These are phyloP conservation scores for Druon quercuslanigerum DNA, from an alignment of 1,140 invertebrate genomes.

Conservation along the genomic window DNA sequence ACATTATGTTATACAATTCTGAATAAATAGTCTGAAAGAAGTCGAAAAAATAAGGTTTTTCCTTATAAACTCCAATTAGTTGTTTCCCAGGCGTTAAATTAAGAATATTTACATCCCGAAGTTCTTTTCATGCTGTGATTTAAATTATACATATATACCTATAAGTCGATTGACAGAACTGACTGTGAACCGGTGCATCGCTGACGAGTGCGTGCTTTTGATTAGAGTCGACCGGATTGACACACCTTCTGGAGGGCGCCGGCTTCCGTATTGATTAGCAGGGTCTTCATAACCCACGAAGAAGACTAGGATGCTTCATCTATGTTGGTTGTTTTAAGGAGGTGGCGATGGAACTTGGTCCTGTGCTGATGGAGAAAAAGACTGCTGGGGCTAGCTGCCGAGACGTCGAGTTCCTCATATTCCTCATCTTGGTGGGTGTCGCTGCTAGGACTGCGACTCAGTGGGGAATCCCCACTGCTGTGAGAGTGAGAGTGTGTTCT, in stretches of 20 bases:
- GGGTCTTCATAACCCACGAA: slow-evolving; percentile 36
- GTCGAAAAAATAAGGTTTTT: no score
- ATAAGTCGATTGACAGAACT: slow-evolving; percentile 7
- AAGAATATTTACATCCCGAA: no score
- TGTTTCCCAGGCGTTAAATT: no score
- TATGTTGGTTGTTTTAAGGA: not conserved
- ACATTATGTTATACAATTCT: no score
- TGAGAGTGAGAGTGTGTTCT: slow-evolving; percentile 62
- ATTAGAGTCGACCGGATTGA: not conserved
- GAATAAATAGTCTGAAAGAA: no score
- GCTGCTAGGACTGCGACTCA: slow-evolving; percentile 63
- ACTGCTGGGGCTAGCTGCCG: slow-evolving; percentile 57
- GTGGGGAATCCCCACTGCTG: slow-evolving; percentile 63
- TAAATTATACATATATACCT: no score
- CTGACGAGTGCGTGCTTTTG: not conserved
- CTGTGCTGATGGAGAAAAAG: slow-evolving; percentile 53
- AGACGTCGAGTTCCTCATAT: slow-evolving; percentile 61
- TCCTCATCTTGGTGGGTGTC: slow-evolving; percentile 61
- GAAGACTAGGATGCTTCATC: slow-evolving; percentile 57
- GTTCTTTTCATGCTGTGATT: no score
- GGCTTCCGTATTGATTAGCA: not conserved
- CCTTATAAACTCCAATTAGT: no score
- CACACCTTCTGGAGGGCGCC: slow-evolving; percentile 31
- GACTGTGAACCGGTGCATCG: slow-evolving; percentile 40
- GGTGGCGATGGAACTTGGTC: slow-evolving; percentile 15